Base-by-base conservation (phyloP, 1,140 invertebrate genomes). In the Platyscapa corneri region DNA sequence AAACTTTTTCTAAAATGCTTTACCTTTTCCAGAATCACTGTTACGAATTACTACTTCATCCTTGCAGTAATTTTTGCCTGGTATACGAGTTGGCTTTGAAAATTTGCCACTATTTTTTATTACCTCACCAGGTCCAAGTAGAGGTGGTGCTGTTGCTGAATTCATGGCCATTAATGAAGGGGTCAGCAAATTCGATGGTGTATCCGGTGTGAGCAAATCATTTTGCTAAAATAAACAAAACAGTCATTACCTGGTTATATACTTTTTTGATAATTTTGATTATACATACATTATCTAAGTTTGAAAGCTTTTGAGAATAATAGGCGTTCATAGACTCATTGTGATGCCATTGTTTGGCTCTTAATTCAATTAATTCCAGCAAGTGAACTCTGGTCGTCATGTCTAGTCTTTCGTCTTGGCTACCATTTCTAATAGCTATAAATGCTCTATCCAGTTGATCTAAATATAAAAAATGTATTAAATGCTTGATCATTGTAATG, bases 11-110 rank as follows among this genome's bases (percentile, higher is more conserved):
- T 30, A n/a, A 67, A 1, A 42, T 70, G 80, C 82, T 81, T 86
- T 84, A 98, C 97, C 97, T 97, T 98, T 98, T 89, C 97, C 97
- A 85, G 97, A 98, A 93, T 98, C 97, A 88, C 97, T 96, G 93
- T 98, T 98, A 87, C 97, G 95, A 90, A 98, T 98, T 67, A 98
- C 96, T 83, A 98, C 96, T 94, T 98, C 97, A 92, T 98, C 97
- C 93, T 98, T 98, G 90, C 97, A 97, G 92, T 97, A 97, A 90
- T 97, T 98, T 93, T 98, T 98, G 82, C 97, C 97, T 77, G 97
- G 96, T 84, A 98, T 97, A 91, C 97, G 96, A 3, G 97, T 97
- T n/a, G 97, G 97, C 91, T 97, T 97, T 20, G 94, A 93, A 92
- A 97, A 98, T 92, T 97, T 98, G 67, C 97, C 97, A 65, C 97